Conservation (phyloP, 2,888 invertebrate genomes). For the Napeogenes inachia region DNA sequence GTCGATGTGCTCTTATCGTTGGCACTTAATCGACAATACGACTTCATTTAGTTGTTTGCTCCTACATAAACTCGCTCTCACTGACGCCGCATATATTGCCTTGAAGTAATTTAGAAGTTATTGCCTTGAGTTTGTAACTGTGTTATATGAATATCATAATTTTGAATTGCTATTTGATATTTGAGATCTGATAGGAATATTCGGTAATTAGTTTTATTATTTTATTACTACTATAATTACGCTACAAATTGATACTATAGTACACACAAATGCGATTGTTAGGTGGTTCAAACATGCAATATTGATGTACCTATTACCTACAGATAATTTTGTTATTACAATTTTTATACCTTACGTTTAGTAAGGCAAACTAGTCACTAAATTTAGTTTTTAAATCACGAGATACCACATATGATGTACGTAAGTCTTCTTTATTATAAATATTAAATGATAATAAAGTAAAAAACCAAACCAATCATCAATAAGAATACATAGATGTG, state of each 20-base stretch:
- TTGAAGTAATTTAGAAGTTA: conserved; percentile 24
- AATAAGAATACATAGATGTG: background rate
- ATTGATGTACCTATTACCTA: too few species aligned
- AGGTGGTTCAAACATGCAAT: too few species aligned
- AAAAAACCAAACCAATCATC: background rate
- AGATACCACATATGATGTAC: too few species aligned
- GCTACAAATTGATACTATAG: background rate
- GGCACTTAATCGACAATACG: background rate
- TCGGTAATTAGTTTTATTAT: background rate
- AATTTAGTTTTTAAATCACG: too few species aligned
- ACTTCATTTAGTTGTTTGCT: background rate
- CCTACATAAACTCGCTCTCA: background rate
- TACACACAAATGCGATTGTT: background rate
- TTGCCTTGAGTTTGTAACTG: conserved; percentile 20
- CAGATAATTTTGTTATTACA: too few species aligned
- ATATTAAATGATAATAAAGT: too few species aligned
- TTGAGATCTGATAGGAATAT: background rate
- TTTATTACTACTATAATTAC: background rate
- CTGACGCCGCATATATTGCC: conserved; percentile 10
- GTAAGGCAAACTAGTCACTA: too few species aligned
- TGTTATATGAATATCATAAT: conserved; percentile 7
- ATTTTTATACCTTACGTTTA: too few species aligned
- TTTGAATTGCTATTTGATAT: background rate
- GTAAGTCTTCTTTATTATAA: too few species aligned
- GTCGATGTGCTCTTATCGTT: background rate